Percentiles rank a stretch among this genome's conserved stretches.
These are phyloP conservation scores for Oxyruncus cristatus DNA, from an alignment of 2,113 vertebrate species.

Conservation along the genomic window DNA sequence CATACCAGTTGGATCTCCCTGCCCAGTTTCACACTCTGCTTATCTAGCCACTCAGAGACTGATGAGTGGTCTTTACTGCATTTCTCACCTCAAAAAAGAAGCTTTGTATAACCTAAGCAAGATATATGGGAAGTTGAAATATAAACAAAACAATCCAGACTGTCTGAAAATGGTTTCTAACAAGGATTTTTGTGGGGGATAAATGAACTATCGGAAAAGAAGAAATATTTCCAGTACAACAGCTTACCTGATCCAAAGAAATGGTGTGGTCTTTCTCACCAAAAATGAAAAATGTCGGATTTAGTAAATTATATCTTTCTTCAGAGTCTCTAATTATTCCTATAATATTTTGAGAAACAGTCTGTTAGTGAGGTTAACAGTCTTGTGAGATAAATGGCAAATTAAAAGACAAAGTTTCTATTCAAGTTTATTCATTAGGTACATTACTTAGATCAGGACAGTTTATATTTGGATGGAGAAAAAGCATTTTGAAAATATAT, in stretches of 20 bases:
- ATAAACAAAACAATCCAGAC: neutral
- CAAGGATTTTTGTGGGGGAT: neutral
- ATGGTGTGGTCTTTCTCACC: constrained; percentile 85
- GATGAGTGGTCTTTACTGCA: neutral
- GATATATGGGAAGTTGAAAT: neutral
- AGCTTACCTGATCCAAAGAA: constrained; percentile 83
- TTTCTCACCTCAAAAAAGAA: neutral
- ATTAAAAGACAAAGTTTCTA: neutral
- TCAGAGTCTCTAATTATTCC: constrained; percentile 84
- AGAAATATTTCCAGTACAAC: neutral
- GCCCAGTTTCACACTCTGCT: neutral
- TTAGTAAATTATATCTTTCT: constrained; percentile 79
- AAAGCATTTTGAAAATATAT: neutral
- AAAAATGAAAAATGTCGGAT: constrained; percentile 90
- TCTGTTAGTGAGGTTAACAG: neutral
- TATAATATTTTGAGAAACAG: constrained; percentile 53
- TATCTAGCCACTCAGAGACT: neutral
- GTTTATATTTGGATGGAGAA: neutral
- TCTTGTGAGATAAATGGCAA: neutral
- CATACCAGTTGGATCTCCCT: neutral
- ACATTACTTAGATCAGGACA: neutral
- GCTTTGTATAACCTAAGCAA: neutral
- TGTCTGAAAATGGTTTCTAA: neutral
- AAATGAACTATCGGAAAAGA: neutral
- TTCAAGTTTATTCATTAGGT: neutral